These are phyloP conservation scores for Arge pagana DNA, from an alignment of 2,888 invertebrate species.

Conservation along the genomic window DNA sequence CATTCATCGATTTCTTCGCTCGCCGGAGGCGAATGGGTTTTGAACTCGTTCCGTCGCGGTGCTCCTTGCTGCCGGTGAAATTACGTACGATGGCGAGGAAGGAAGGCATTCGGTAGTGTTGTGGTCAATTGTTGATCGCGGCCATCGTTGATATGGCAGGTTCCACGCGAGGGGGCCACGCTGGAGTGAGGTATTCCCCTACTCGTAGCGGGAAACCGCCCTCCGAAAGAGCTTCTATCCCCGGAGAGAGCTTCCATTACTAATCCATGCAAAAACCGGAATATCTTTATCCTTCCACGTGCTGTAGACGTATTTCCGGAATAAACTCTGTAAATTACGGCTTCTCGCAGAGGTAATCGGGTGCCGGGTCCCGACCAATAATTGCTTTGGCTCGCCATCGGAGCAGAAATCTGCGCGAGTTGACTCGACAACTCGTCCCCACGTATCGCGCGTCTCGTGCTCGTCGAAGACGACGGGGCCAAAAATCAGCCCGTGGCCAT, in stretches of 20 bases:
- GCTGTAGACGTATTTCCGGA: constrained; percentile 57
- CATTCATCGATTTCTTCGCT: too few species aligned
- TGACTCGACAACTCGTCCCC: too few species aligned
- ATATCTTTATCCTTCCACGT: constrained; percentile 56
- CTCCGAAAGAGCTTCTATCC: constrained; percentile 52
- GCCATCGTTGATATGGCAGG: constrained; percentile 36
- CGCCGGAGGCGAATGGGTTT: too few species aligned
- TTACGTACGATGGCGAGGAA: constrained; percentile 28
- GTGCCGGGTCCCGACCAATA: constrained; percentile 9
- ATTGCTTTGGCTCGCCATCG: constrained; percentile 3
- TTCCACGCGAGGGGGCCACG: constrained; percentile 31
- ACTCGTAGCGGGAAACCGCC: constrained; percentile 44
- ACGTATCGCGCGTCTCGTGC: too few species aligned
- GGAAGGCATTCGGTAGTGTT: constrained; percentile 23
- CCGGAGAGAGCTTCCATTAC: constrained; percentile 56
- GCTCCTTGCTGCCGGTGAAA: constrained; percentile 29
- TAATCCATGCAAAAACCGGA: constrained; percentile 59
- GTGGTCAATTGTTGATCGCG: constrained; percentile 37
- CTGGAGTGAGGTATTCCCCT: constrained; percentile 39
- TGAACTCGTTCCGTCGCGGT: too few species aligned
- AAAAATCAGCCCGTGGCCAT: too few species aligned
- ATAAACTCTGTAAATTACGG: constrained; percentile 49
- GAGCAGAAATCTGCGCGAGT: neutral
- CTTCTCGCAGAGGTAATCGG: constrained; percentile 5
- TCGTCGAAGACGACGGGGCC: too few species aligned